Evolutionary conservation across 1,140 invertebrate species (phyloP).

Genomic region (Drosophila rhopaloa): DNA sequence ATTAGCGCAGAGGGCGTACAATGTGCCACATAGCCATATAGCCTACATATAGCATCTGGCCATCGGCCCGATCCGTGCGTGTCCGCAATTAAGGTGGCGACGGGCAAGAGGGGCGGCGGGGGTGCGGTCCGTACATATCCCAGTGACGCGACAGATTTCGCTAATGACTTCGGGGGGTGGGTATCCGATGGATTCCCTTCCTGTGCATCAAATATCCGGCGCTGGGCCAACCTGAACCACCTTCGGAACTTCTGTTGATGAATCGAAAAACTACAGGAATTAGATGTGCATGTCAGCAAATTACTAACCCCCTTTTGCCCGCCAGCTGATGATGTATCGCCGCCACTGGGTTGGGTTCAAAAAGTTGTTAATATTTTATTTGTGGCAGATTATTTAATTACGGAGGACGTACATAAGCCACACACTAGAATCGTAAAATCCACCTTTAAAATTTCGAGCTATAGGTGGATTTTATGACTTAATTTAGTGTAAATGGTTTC

Average conservation of each 20-base stretch:
- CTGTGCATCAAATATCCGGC: constrained; percentile 1
- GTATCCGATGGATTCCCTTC: constrained; percentile 15
- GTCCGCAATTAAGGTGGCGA: constrained; percentile 46
- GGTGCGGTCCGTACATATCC: constrained; percentile 6
- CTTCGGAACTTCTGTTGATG: constrained; percentile 32
- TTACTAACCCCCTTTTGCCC: constrained; percentile 18
- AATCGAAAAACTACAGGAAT: constrained; percentile 45
- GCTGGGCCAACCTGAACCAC: constrained; percentile 10
- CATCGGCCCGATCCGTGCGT: constrained; percentile 48
- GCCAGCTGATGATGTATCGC: constrained; percentile 42
- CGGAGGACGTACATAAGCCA: constrained; percentile 1
- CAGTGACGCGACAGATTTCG: constrained; percentile 58
- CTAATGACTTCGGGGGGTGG: constrained; percentile 33
- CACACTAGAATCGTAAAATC: neutral
- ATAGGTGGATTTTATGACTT: constrained; percentile 3
- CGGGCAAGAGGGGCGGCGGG: neutral
- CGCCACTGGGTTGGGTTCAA: constrained; percentile 17
- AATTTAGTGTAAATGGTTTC: neutral
- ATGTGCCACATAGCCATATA: constrained; percentile 21
- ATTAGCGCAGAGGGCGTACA: constrained; percentile 46
- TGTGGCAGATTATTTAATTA: constrained; percentile 43
- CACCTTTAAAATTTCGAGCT: neutral
- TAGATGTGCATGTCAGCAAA: constrained; percentile 35
- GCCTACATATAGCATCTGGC: constrained; percentile 35
- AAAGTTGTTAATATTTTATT: constrained; percentile 47